Evolutionary conservation across 2,113 vertebrate species (phyloP).

Genomic region (Mirza zaza): DNA sequence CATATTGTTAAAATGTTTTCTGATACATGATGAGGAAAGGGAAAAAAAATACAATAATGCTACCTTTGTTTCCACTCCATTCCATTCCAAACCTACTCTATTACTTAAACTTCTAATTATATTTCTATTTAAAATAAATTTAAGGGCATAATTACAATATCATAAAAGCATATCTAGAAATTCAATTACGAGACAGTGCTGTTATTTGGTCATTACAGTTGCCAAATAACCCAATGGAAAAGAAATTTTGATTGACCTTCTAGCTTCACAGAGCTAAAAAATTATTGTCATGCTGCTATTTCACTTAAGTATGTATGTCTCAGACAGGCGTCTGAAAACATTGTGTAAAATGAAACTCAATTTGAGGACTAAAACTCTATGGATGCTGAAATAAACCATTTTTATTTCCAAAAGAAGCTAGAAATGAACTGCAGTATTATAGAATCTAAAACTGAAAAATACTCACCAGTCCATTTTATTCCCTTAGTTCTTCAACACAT

Average conservation of each 20-base stretch:
- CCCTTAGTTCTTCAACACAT: neutral
- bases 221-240: constrained; percentile 66
- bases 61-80: neutral
- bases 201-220: constrained; percentile 27
- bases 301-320: constrained; percentile 41
- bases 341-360: neutral
- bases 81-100: neutral
- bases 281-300: constrained; percentile 48
- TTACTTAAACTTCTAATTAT: neutral
- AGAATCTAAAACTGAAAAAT: constrained; percentile 28
- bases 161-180: neutral
- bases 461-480: neutral
- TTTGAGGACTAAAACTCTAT: neutral
- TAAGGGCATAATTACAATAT: neutral
- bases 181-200: neutral
- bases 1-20: neutral
- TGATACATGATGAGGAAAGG: neutral
- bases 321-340: neutral
- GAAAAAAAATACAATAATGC: neutral
- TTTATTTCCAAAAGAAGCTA: constrained; percentile 41
- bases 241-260: constrained; percentile 55
- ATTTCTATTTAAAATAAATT: constrained; percentile 22
- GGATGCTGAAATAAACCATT: neutral
- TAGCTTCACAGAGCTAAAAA: constrained; percentile 35
- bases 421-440: constrained; percentile 6